phyloP scores from a whole-genome alignment of 2,797 vertebrate genomes.

The Characodon lateralis region DNA sequence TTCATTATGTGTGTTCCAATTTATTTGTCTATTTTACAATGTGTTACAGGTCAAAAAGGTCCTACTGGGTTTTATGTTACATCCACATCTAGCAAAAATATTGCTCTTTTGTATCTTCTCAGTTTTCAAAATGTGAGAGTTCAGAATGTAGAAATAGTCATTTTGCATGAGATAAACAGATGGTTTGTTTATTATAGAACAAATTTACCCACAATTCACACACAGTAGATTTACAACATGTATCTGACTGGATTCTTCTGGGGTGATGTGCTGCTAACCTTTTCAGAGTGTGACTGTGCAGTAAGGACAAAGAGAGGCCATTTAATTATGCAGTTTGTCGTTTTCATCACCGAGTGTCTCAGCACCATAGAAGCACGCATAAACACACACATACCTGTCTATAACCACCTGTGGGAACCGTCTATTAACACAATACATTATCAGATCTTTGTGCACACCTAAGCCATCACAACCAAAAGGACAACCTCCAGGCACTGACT shows the following conservation, averaged over 20 bases:
- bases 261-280: slow-evolving; percentile 39
- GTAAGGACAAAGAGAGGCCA: slow-evolving; percentile 25
- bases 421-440: background rate
- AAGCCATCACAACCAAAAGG: too few species aligned
- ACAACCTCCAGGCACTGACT: background rate
- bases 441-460: too few species aligned
- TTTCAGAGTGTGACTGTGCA: slow-evolving; percentile 38
- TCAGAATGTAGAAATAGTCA: background rate
- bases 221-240: background rate
- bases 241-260: slow-evolving; percentile 38
- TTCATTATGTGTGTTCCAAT: background rate
- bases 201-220: background rate
- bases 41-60: background rate
- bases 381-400: slow-evolving; percentile 11
- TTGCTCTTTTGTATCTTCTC: background rate
- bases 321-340: slow-evolving; percentile 29
- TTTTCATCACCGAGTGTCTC: slow-evolving; percentile 42
- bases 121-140: background rate
- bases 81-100: background rate
- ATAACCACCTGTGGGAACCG: background rate
- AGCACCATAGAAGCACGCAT: slow-evolving; percentile 20
- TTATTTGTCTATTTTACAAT: background rate
- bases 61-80: background rate
- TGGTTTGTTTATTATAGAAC: background rate
- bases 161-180: background rate